These are phyloP conservation scores for Agelas oroides DNA, from an alignment of 37 sponge, comb jelly and placozoan genomes.

Conservation along the genomic window DNA sequence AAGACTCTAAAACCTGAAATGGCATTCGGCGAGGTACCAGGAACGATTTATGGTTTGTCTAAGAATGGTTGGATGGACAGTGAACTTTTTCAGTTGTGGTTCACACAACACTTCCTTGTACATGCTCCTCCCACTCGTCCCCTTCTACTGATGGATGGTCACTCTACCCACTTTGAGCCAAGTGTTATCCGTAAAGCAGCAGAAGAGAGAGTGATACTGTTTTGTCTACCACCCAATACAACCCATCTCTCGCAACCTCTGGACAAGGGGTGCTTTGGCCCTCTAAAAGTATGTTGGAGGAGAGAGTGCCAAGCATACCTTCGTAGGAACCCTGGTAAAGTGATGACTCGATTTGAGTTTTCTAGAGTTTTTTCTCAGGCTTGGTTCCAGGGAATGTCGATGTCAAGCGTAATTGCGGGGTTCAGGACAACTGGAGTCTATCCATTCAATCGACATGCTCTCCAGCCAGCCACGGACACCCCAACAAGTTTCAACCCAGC, in stretches of 20 bases:
- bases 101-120: slow-evolving; percentile 34
- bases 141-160: slow-evolving; percentile 76
- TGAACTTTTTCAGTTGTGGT: slow-evolving; percentile 60
- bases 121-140: slow-evolving; percentile 41
- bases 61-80: slow-evolving; percentile 55
- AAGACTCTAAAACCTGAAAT: slow-evolving; percentile 9
- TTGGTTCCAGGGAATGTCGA: slow-evolving; percentile 56
- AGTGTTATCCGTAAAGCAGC: slow-evolving; percentile 49
- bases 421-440: slow-evolving; percentile 60
- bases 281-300: slow-evolving; percentile 55
- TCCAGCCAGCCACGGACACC: too few relatives aligned
- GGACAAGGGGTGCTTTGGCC: slow-evolving; percentile 58
- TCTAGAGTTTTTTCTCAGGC: slow-evolving; percentile 27
- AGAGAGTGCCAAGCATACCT: slow-evolving; percentile 29
- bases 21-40: slow-evolving; percentile 56
- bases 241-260: slow-evolving; percentile 78
- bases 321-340: slow-evolving; percentile 32
- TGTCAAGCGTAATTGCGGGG: slow-evolving; percentile 42
- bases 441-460: slow-evolving; percentile 27
- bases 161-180: slow-evolving; percentile 66
- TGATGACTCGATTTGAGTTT: slow-evolving; percentile 32
- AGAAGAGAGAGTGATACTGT: slow-evolving; percentile 28
- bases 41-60: slow-evolving; percentile 63
- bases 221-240: slow-evolving; percentile 71
- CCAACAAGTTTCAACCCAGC: too few relatives aligned